These are phyloP conservation scores for Drosophila erecta DNA, from an alignment of 1,140 invertebrate genomes.

Conservation along the genomic window DNA sequence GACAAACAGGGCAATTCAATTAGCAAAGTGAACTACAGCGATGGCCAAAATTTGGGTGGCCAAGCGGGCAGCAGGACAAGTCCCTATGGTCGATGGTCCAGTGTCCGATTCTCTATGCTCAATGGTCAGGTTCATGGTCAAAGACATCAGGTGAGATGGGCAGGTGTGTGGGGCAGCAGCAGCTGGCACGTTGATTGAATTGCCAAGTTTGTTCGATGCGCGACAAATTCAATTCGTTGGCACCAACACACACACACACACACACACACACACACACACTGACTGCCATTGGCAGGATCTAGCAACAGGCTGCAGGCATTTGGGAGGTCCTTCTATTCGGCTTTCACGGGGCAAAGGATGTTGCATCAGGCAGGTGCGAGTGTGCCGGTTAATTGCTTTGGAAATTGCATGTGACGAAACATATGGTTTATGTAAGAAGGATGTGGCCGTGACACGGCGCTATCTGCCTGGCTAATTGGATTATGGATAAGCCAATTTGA, in stretches of 20 bases:
- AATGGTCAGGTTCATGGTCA: slow-evolving; percentile 37
- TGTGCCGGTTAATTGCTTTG: slow-evolving; percentile 74
- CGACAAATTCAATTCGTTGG: slow-evolving; percentile 55
- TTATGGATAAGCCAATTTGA: slow-evolving; percentile 57
- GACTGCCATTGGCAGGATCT: background rate
- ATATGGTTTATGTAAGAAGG: slow-evolving; percentile 57
- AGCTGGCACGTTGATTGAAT: slow-evolving; percentile 60
- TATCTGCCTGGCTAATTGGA: slow-evolving; percentile 48
- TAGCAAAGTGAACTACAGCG: slow-evolving; percentile 35
- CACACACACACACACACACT: slow-evolving; percentile 1
- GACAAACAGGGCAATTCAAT: slow-evolving; percentile 49
- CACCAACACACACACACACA: slow-evolving; percentile 7
- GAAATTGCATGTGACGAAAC: slow-evolving; percentile 68
- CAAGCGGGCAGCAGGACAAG: background rate
- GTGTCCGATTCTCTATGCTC: slow-evolving; percentile 9
- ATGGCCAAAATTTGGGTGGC: slow-evolving; percentile 27
- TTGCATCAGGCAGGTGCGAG: slow-evolving; percentile 45
- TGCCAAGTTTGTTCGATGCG: slow-evolving; percentile 63
- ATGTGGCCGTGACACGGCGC: slow-evolving; percentile 46
- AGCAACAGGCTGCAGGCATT: slow-evolving; percentile 58
- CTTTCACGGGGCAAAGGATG: slow-evolving; percentile 35
- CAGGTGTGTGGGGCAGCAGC: slow-evolving; percentile 2
- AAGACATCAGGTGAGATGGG: slow-evolving; percentile 6
- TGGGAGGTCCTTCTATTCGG: slow-evolving; percentile 12
- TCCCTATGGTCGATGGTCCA: slow-evolving; percentile 6